A percentile compares a stretch with the other conserved stretches of the same genome.
These are phyloP conservation scores for Gila robusta DNA, from an alignment of 2,797 vertebrate species.

Conservation along the genomic window DNA sequence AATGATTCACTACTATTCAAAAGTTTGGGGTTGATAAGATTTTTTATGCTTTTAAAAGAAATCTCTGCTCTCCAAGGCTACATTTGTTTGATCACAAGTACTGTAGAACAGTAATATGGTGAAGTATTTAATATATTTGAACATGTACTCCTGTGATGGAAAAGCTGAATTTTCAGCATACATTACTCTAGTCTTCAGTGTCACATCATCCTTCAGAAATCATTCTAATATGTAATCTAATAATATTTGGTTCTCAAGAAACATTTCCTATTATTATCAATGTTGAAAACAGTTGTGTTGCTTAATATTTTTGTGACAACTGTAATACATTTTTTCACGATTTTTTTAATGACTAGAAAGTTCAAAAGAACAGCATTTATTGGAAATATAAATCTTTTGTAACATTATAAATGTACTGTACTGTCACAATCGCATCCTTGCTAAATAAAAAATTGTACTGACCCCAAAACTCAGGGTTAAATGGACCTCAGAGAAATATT, in stretches of 20 bases:
- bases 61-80: background rate
- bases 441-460: background rate
- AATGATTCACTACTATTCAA: background rate
- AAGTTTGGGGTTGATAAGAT: background rate
- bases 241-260: background rate
- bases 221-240: background rate
- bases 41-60: background rate
- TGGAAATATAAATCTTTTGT: background rate
- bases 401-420: background rate
- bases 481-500: background rate
- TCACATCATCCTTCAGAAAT: background rate
- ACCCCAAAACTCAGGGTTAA: background rate
- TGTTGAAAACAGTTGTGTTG: background rate
- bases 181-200: background rate
- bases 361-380: background rate
- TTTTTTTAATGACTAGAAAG: background rate
- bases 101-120: background rate
- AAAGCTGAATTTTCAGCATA: background rate
- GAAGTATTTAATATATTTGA: background rate
- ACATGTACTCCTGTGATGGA: background rate
- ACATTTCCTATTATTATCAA: background rate
- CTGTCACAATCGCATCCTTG: background rate
- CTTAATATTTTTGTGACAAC: background rate
- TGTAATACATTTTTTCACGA: background rate
- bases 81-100: slow-evolving; percentile 7